Percentiles rank a stretch among this genome's conserved stretches.
Evolutionary conservation across 2,888 invertebrate genomes (phyloP).

Genomic region (Tetranychus truncatus): DNA sequence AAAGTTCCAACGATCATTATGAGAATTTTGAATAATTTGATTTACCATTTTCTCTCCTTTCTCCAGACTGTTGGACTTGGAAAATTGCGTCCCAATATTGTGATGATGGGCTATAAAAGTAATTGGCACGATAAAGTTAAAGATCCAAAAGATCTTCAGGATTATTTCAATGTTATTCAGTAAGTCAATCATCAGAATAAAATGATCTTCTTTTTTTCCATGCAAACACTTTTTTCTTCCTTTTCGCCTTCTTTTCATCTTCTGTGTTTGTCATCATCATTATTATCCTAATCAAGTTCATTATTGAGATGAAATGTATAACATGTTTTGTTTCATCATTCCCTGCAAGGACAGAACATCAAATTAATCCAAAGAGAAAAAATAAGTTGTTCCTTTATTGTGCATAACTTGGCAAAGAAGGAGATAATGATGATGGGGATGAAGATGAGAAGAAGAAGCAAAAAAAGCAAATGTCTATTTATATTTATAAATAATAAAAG

Average conservation of each 20-base stretch:
- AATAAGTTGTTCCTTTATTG: not conserved
- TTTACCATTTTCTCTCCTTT: slow-evolving; percentile 16
- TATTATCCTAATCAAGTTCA: not conserved
- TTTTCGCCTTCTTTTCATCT: not conserved
- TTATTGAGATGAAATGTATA: not conserved
- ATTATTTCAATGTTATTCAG: slow-evolving; percentile 34
- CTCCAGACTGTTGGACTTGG: slow-evolving; percentile 37
- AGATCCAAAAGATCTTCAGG: slow-evolving; percentile 29
- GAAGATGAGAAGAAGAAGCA: too few species aligned
- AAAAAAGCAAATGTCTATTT: too few species aligned
- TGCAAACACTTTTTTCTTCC: not conserved
- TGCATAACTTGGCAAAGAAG: too few species aligned
- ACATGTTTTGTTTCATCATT: not conserved
- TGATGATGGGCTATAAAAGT: slow-evolving; percentile 37
- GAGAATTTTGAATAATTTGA: not conserved
- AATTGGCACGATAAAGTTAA: slow-evolving; percentile 31
- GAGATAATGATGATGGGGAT: too few species aligned
- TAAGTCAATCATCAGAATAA: slow-evolving; percentile 25
- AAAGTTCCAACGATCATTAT: too few species aligned
- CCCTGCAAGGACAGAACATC: not conserved
- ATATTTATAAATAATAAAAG: too few species aligned
- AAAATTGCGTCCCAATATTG: slow-evolving; percentile 37
- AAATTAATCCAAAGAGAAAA: not conserved
- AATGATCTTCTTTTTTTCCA: not conserved
- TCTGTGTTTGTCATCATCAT: not conserved